Evolutionary conservation across 2,797 vertebrate genomes (phyloP).

Genomic region (Acanthurus leucopareius): DNA sequence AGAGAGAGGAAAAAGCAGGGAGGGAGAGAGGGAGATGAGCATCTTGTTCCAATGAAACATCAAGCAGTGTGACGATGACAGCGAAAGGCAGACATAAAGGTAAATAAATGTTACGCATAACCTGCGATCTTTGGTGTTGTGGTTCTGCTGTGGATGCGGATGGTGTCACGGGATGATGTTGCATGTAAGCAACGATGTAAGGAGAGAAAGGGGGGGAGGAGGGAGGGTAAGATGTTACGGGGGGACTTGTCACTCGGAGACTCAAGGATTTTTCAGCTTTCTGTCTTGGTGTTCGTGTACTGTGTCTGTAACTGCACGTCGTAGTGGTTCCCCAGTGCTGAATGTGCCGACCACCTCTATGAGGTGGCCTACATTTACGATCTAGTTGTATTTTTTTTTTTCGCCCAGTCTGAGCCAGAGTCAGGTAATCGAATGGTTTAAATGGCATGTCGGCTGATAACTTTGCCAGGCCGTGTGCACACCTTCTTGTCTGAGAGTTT

Average conservation of each 20-base stretch:
- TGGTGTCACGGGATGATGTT: conserved; percentile 71
- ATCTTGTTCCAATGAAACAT: conserved; percentile 87
- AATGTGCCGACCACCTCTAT: conserved; percentile 14
- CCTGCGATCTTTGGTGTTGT: conserved; percentile 40
- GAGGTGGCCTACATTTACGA: conserved; percentile 62
- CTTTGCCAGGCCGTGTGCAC: conserved; percentile 62
- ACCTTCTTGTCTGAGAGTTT: conserved; percentile 19
- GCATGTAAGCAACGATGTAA: conserved; percentile 56
- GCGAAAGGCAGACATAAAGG: conserved; percentile 91
- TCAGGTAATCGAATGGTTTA: conserved; percentile 47
- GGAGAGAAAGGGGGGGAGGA: conserved; percentile 15
- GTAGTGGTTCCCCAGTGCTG: background rate
- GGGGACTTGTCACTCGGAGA: conserved; percentile 54
- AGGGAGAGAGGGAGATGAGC: conserved; percentile 80
- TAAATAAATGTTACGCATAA: conserved; percentile 70
- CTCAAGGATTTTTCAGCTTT: conserved; percentile 53
- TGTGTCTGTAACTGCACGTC: conserved; percentile 9
- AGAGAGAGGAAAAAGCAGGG: conserved; percentile 65
- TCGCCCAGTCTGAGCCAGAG: conserved; percentile 42
- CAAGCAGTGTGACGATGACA: conserved; percentile 88
- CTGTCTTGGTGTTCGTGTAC: conserved; percentile 14
- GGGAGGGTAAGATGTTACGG: conserved; percentile 49
- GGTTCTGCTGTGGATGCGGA: conserved; percentile 53
- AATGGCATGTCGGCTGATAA: conserved; percentile 49
- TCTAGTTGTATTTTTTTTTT: conserved; percentile 34